phyloP scores from a whole-genome alignment of 2,113 vertebrate species.

The Strix uralensis region DNA sequence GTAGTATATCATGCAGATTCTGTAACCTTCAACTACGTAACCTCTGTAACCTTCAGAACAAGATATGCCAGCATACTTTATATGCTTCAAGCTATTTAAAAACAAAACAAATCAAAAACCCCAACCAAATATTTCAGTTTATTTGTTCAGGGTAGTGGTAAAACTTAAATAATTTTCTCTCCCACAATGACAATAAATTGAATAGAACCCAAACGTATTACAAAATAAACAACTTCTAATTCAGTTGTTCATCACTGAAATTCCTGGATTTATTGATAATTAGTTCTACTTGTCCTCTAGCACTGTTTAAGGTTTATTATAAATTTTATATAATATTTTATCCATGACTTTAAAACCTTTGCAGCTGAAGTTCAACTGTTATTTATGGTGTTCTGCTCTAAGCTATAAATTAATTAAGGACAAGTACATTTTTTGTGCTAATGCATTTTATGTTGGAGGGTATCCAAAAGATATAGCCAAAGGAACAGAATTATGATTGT shows the following conservation, averaged over 20 bases:
- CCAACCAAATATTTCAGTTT: background rate
- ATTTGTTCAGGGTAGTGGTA: background rate
- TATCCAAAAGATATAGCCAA: slow-evolving; percentile 43
- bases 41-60: background rate
- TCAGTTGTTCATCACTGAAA: slow-evolving; percentile 62
- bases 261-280: slow-evolving; percentile 69
- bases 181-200: background rate
- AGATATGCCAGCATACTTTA: background rate
- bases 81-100: background rate
- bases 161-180: background rate
- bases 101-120: background rate
- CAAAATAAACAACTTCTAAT: slow-evolving; percentile 26
- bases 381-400: slow-evolving; percentile 51
- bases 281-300: slow-evolving; percentile 46
- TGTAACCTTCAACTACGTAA: background rate
- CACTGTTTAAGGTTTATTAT: background rate
- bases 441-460: slow-evolving; percentile 33
- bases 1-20: background rate
- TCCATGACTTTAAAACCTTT: background rate
- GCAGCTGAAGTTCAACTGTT: slow-evolving; percentile 10
- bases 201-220: background rate
- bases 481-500: slow-evolving; percentile 37
- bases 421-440: slow-evolving; percentile 48
- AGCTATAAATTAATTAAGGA: slow-evolving; percentile 49
- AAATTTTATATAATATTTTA: background rate